phyloP scores from a whole-genome alignment of 2,888 invertebrate species.

The Drosophila maculinotata region DNA sequence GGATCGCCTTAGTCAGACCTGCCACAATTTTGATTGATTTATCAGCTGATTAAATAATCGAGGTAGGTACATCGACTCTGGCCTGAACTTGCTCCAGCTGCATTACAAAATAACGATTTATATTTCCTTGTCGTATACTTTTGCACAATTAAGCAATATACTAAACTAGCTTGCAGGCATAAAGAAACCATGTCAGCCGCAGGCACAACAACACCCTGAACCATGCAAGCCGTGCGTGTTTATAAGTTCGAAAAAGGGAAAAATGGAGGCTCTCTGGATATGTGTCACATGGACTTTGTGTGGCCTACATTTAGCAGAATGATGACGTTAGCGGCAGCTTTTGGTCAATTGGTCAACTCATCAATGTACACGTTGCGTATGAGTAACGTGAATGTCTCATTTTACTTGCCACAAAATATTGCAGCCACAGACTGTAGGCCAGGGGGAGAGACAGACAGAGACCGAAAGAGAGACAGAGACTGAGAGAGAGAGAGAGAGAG shows the following conservation, averaged over 20 bases:
- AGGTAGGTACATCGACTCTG: not conserved
- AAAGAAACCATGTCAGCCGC: constrained; percentile 18
- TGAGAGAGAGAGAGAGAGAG: not conserved
- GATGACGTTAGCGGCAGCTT: constrained; percentile 35
- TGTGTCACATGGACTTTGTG: constrained; percentile 46
- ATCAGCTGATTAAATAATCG: constrained; percentile 33
- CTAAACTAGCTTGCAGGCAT: constrained; percentile 3
- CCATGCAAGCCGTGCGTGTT: constrained; percentile 18
- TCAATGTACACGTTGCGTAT: constrained; percentile 51
- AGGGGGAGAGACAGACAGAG: not conserved
- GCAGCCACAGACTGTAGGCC: not conserved
- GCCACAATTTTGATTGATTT: constrained; percentile 56
- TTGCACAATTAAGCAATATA: constrained; percentile 6
- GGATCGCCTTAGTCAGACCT: constrained; percentile 39
- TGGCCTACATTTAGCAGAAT: constrained; percentile 12
- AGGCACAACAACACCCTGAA: constrained; percentile 3
- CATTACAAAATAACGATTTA: not conserved
- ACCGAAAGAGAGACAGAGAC: not conserved
- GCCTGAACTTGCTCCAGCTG: constrained; percentile 3
- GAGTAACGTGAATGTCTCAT: constrained; percentile 29
- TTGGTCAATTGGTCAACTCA: constrained; percentile 42
- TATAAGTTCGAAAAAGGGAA: not conserved
- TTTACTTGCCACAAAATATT: constrained; percentile 25
- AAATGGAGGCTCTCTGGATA: constrained; percentile 35
- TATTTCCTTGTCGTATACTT: not conserved